Conservation (phyloP, 2,888 invertebrate species). For the Scaptomyza parva region DNA sequence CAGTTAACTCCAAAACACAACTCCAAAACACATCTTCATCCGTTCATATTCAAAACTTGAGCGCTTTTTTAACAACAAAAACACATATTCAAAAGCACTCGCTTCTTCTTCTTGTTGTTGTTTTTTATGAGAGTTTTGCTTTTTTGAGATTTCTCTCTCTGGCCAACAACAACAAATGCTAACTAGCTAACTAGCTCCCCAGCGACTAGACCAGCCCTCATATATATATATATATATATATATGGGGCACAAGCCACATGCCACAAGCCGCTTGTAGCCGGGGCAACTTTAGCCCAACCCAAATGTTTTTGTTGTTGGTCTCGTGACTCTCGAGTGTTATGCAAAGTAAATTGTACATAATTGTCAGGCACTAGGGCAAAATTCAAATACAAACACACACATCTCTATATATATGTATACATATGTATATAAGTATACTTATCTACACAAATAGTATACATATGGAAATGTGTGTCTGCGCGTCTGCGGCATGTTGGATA, state of each 20-base stretch:
- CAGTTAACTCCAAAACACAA: too few relatives aligned
- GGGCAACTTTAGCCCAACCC: slow-evolving; percentile 39
- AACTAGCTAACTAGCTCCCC: slow-evolving; percentile 45
- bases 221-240: too few relatives aligned
- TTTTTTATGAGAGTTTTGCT: slow-evolving; percentile 3
- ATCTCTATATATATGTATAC: background rate
- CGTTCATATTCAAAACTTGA: slow-evolving; percentile 7
- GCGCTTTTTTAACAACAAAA: slow-evolving; percentile 17
- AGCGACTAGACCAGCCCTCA: too few relatives aligned
- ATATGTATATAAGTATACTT: slow-evolving; percentile 32
- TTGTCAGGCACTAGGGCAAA: slow-evolving; percentile 62
- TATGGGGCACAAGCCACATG: slow-evolving; percentile 11
- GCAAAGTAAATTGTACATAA: slow-evolving; percentile 79
- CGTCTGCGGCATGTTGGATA: slow-evolving; percentile 16
- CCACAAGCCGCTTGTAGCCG: slow-evolving; percentile 42
- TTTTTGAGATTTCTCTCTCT: slow-evolving; percentile 18
- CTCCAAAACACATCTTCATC: background rate
- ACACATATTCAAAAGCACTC: slow-evolving; percentile 21
- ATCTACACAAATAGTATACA: slow-evolving; percentile 24
- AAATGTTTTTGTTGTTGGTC: slow-evolving; percentile 29
- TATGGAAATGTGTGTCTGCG: slow-evolving; percentile 53
- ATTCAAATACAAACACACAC: slow-evolving; percentile 15
- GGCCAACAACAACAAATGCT: slow-evolving; percentile 49
- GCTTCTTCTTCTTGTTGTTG: slow-evolving; percentile 15
- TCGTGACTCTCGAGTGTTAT: slow-evolving; percentile 66